These are phyloP conservation scores for Cydia splendana DNA, from an alignment of 1,140 invertebrate genomes.

Conservation along the genomic window DNA sequence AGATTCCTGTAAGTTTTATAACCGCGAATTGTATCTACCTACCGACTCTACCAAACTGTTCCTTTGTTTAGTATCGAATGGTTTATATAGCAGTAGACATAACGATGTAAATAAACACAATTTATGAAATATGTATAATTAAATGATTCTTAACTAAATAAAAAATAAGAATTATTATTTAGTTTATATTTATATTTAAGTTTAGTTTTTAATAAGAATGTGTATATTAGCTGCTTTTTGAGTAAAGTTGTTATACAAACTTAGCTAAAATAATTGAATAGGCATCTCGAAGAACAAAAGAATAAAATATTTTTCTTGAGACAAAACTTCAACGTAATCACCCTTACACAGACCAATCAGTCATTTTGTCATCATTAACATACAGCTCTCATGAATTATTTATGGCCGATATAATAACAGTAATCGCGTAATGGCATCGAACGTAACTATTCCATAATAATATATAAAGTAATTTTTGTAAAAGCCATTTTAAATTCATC, in stretches of 20 bases:
- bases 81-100: too few relatives aligned
- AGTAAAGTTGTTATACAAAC: not conserved
- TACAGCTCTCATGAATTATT: slow-evolving; percentile 8
- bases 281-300: not conserved
- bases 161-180: too few relatives aligned
- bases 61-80: too few relatives aligned
- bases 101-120: too few relatives aligned
- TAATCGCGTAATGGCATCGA: slow-evolving; percentile 6
- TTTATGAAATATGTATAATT: too few relatives aligned
- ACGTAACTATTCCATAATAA: not conserved
- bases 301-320: not conserved
- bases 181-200: too few relatives aligned
- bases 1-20: too few relatives aligned
- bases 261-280: not conserved
- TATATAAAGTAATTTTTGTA: slow-evolving; percentile 38
- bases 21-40: too few relatives aligned
- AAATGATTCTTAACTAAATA: too few relatives aligned
- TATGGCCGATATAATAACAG: not conserved
- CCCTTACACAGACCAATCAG: not conserved
- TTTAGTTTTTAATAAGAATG: too few relatives aligned
- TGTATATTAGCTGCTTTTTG: not conserved
- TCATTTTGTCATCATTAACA: not conserved
- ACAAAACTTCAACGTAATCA: not conserved
- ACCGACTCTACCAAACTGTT: too few relatives aligned
- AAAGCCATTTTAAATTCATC: slow-evolving; percentile 53